Conservation (phyloP, 2,797 vertebrate genomes). For the Synaphobranchus kaupii region DNA sequence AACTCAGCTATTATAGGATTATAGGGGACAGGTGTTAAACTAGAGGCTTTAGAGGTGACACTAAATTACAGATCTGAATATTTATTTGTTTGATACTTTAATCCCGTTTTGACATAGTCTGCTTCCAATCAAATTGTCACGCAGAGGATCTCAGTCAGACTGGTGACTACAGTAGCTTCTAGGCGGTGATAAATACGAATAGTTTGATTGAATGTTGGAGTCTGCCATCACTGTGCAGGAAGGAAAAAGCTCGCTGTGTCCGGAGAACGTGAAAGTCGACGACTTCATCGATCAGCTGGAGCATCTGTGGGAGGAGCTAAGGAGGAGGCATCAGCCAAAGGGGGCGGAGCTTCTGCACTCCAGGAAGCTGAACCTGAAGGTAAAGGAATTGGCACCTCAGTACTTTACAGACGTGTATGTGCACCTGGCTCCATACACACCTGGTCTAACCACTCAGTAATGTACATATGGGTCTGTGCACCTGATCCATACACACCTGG, state of each 20-base stretch:
- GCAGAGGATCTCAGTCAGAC: too few relatives aligned
- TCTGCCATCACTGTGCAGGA: conserved; percentile 46
- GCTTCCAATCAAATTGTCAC: too few relatives aligned
- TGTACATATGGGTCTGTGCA: too few relatives aligned
- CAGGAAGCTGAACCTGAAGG: conserved; percentile 47
- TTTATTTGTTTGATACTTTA: too few relatives aligned
- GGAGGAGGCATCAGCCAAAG: conserved; percentile 60
- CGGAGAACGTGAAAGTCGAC: conserved; percentile 46
- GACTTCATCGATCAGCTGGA: conserved; percentile 64
- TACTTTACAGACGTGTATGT: too few relatives aligned
- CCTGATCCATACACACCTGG: background rate
- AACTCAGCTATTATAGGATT: too few relatives aligned
- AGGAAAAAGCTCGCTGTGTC: background rate
- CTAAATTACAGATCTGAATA: too few relatives aligned
- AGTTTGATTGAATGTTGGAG: background rate
- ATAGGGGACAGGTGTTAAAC: too few relatives aligned
- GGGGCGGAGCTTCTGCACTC: conserved; percentile 45
- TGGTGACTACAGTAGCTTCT: too few relatives aligned
- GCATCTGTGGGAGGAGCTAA: conserved; percentile 66
- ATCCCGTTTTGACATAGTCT: too few relatives aligned
- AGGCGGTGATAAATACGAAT: too few relatives aligned
- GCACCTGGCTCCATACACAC: background rate
- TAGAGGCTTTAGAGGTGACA: too few relatives aligned
- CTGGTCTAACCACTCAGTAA: background rate
- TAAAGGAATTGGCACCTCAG: conserved; percentile 15